Conservation (phyloP, 2,113 vertebrate genomes). For the Pelvicachromis taeniatus region DNA sequence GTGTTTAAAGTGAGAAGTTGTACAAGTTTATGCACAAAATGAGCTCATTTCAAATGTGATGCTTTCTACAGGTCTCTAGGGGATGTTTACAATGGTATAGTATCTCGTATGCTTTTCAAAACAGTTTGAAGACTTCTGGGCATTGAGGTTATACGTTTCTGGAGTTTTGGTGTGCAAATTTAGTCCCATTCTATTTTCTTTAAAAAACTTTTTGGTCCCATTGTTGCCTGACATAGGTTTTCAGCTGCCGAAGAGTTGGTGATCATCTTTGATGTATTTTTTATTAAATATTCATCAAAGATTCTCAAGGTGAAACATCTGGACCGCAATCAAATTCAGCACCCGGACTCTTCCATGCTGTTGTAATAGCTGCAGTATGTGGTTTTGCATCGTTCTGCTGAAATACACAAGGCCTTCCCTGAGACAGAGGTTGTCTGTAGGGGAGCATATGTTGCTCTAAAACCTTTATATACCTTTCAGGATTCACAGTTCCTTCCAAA, state of each 20-base stretch:
- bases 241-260: background rate
- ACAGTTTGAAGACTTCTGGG: background rate
- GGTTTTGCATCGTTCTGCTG: background rate
- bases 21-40: too few relatives aligned
- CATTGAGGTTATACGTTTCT: background rate
- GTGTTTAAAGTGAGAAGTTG: too few relatives aligned
- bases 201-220: accelerated
- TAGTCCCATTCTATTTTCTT: background rate
- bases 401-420: background rate
- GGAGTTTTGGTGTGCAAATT: background rate
- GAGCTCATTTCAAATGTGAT: too few relatives aligned
- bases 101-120: background rate
- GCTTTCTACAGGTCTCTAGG: too few relatives aligned
- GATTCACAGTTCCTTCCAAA: background rate
- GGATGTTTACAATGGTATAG: too few relatives aligned
- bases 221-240: background rate
- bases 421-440: background rate
- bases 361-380: background rate
- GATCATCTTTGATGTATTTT: background rate
- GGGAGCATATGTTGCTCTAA: background rate
- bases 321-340: background rate
- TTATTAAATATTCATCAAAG: background rate
- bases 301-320: background rate
- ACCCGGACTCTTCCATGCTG: background rate
- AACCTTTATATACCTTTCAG: background rate